These are phyloP conservation scores for Onychostruthus taczanowskii DNA, from an alignment of 2,113 vertebrate species.

Conservation along the genomic window DNA sequence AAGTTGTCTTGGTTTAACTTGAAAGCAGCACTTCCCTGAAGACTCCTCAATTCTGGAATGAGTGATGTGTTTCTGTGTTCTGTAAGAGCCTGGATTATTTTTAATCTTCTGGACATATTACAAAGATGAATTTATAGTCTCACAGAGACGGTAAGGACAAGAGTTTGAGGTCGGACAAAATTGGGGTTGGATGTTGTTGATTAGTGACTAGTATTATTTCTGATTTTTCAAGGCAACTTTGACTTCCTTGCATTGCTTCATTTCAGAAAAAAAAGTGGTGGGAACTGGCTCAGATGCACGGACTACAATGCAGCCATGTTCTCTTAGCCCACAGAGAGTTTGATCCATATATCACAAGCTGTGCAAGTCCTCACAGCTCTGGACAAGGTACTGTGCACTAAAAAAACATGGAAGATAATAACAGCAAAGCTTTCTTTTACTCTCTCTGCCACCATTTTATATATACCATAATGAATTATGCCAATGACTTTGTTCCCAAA, in stretches of 20 bases:
- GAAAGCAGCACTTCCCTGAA: constrained; percentile 19
- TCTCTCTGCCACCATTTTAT: not conserved
- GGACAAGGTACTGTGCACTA: not conserved
- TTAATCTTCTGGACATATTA: constrained; percentile 44
- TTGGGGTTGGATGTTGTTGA: not conserved
- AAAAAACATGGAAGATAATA: not conserved
- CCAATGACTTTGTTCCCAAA: not conserved
- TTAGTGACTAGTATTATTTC: not conserved
- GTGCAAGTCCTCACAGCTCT: not conserved
- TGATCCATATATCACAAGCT: not conserved
- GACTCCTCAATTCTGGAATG: not conserved
- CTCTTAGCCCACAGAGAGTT: not conserved
- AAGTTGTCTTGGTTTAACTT: constrained; percentile 29
- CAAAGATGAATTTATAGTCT: constrained; percentile 45
- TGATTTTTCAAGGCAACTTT: not conserved
- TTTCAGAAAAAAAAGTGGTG: not conserved
- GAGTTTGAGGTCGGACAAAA: not conserved
- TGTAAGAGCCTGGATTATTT: constrained; percentile 33
- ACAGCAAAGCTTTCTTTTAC: not conserved
- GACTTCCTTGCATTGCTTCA: not conserved
- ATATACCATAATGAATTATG: not conserved
- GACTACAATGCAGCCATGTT: not conserved
- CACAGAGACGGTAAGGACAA: not conserved
- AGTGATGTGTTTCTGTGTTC: not conserved
- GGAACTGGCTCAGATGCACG: not conserved